These are phyloP conservation scores for Scaptomyza flava DNA, from an alignment of 2,888 invertebrate species.

Conservation along the genomic window DNA sequence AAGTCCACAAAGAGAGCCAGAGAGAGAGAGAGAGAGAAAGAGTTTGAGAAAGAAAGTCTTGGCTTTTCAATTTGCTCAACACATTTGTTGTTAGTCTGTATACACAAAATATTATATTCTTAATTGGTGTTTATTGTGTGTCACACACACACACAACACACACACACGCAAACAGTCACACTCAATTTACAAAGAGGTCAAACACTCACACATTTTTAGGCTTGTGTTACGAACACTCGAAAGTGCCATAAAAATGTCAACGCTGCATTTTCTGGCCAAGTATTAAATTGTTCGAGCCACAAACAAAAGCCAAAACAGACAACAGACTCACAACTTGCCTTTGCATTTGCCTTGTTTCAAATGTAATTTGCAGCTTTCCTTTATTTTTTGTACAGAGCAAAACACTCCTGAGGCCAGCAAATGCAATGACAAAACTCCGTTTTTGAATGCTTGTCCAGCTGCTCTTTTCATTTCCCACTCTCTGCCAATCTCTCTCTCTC, in stretches of 20 bases:
- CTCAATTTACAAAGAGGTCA: slow-evolving; percentile 16
- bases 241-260: slow-evolving; percentile 74
- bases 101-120: slow-evolving; percentile 80
- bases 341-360: slow-evolving; percentile 64
- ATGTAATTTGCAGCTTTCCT: slow-evolving; percentile 74
- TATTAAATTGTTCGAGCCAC: slow-evolving; percentile 57
- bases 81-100: slow-evolving; percentile 64
- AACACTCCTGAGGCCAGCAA: slow-evolving; percentile 41
- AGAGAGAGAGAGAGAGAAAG: slow-evolving; percentile 7
- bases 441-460: slow-evolving; percentile 51
- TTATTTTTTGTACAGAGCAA: slow-evolving; percentile 14
- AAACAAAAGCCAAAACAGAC: slow-evolving; percentile 40
- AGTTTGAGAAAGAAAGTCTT: slow-evolving; percentile 39
- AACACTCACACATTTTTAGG: slow-evolving; percentile 30
- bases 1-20: slow-evolving; percentile 14
- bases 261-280: slow-evolving; percentile 54
- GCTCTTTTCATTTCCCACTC: slow-evolving; percentile 36
- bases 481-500: not conserved
- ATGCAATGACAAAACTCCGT: slow-evolving; percentile 54
- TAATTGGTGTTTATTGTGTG: slow-evolving; percentile 80
- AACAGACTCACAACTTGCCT: slow-evolving; percentile 38
- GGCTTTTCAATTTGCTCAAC: slow-evolving; percentile 74
- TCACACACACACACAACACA: slow-evolving; percentile 60
- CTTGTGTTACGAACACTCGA: slow-evolving; percentile 48
- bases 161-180: slow-evolving; percentile 33